phyloP scores from a whole-genome alignment of 2,888 invertebrate species.

The Tetrapedia diversipes region DNA sequence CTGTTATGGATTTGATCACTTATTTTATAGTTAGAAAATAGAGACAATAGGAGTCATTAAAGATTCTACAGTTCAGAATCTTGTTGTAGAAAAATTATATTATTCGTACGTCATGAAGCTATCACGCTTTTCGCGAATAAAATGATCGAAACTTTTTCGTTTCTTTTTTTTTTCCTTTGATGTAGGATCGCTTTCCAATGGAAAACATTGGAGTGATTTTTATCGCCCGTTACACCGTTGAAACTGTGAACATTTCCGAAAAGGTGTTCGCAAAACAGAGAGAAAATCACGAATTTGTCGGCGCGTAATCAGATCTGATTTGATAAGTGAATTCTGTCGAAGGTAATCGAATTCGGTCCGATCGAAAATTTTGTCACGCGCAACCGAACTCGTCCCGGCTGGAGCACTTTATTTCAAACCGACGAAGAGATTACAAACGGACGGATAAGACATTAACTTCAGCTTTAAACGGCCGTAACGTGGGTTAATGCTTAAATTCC shows the following conservation, averaged over 20 bases:
- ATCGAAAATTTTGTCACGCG: not conserved
- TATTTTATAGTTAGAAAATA: no score
- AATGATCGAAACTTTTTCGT: no score
- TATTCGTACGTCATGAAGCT: no score
- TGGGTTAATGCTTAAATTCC: not conserved
- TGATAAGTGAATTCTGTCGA: constrained; percentile 17
- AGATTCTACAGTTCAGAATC: no score
- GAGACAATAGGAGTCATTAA: no score
- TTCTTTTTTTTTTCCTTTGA: not conserved
- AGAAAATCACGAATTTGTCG: constrained; percentile 4
- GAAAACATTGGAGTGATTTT: not conserved
- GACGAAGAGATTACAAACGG: not conserved
- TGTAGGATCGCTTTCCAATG: not conserved
- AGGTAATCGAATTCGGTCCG: constrained; percentile 12
- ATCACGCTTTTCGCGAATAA: no score
- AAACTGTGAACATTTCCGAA: not conserved
- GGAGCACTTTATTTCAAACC: not conserved
- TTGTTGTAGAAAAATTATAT: no score
- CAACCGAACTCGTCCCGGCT: not conserved
- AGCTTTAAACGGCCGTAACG: not conserved
- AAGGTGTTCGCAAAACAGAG: not conserved
- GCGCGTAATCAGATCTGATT: constrained; percentile 20
- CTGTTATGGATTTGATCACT: no score
- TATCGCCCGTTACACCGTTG: not conserved
- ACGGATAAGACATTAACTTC: not conserved